phyloP scores from a whole-genome alignment of 2,797 vertebrate genomes.

The Artibeus lituratus region DNA sequence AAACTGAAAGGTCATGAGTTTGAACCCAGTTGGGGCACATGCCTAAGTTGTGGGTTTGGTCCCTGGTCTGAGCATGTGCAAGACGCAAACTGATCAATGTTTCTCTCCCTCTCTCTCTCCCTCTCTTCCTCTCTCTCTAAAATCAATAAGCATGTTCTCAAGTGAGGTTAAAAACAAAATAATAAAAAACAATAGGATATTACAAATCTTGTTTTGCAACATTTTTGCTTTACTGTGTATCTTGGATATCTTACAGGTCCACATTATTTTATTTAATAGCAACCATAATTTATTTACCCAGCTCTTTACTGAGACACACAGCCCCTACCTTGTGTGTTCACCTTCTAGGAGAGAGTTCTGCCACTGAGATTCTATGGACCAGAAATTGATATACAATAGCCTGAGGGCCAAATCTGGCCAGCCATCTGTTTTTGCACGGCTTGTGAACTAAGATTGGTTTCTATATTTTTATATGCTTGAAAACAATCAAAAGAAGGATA shows the following conservation, averaged over 20 bases:
- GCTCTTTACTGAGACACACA: background rate
- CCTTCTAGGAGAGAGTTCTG: background rate
- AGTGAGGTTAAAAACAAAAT: background rate
- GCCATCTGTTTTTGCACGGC: background rate
- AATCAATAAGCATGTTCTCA: background rate
- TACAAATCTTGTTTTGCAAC: background rate
- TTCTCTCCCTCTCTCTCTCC: background rate
- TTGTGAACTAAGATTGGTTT: background rate
- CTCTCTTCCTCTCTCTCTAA: background rate
- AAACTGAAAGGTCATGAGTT: background rate
- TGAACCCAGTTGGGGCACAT: background rate
- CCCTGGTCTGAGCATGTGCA: background rate
- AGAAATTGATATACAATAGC: background rate
- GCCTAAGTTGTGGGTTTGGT: background rate
- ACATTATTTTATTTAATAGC: background rate
- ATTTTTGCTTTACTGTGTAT: background rate
- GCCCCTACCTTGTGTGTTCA: background rate
- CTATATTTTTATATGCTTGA: background rate
- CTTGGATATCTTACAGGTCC: background rate
- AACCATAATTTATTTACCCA: background rate
- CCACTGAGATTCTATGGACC: background rate
- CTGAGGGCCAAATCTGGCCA: background rate
- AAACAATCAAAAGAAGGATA: background rate
- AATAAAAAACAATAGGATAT: background rate
- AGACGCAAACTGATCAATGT: background rate